Conservation (phyloP, 2,888 invertebrate genomes). For the Callyntrura sp. region DNA sequence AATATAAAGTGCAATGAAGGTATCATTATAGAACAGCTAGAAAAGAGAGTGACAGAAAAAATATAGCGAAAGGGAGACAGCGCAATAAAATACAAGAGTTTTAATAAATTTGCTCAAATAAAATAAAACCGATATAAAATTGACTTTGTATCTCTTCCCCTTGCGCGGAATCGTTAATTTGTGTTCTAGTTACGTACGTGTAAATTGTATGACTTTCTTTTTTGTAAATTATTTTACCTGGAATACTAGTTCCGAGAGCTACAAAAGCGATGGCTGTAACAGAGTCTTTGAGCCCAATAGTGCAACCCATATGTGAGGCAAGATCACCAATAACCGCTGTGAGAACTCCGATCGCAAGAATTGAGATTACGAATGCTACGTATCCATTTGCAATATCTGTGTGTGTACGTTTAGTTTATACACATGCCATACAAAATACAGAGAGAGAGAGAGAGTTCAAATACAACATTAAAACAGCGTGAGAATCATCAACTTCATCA, state of each 20-base stretch:
- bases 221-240: conserved; percentile 89
- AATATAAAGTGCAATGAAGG: not conserved
- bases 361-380: conserved; percentile 97
- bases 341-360: conserved; percentile 95
- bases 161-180: not conserved
- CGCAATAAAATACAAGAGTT: not conserved
- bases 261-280: conserved; percentile 99
- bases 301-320: conserved; percentile 99
- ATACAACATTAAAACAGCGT: conserved; percentile 1
- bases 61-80: not conserved
- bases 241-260: conserved; percentile 99
- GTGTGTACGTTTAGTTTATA: not conserved
- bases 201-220: not conserved
- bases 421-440: conserved; percentile 49
- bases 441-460: conserved; percentile 20
- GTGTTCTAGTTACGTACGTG: not conserved
- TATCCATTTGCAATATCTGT: conserved; percentile 97
- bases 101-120: not conserved
- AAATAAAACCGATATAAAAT: too few relatives aligned
- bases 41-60: conserved; percentile 12
- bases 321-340: conserved; percentile 99
- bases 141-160: too few relatives aligned
- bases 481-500: conserved; percentile 9
- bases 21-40: too few relatives aligned
- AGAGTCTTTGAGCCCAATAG: conserved; percentile 95